phyloP scores from a whole-genome alignment of 2,113 vertebrate species.

The Nematolebias whitei region DNA sequence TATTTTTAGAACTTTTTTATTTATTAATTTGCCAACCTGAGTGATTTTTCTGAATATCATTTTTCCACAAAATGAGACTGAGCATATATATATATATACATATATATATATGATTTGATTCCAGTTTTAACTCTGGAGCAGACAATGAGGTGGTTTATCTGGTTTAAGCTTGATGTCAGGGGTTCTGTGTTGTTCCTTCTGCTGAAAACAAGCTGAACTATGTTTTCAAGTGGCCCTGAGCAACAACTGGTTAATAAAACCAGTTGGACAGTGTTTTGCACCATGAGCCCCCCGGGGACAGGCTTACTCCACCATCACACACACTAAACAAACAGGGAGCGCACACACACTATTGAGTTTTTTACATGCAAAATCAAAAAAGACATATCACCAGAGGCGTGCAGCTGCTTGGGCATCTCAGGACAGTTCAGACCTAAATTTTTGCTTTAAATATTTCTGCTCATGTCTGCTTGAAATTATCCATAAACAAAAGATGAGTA shows the following conservation, averaged over 20 bases:
- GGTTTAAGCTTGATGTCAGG: not conserved
- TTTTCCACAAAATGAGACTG: not conserved
- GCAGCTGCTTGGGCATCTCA: conserved; percentile 1
- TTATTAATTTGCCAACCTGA: too few species aligned
- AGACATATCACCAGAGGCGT: conserved; percentile 2
- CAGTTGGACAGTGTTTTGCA: conserved; percentile 47
- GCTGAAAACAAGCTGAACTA: conserved; percentile 40
- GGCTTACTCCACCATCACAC: not conserved
- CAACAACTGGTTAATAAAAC: conserved; percentile 57
- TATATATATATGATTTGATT: not conserved
- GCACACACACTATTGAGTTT: conserved; percentile 18
- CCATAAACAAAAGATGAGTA: not conserved
- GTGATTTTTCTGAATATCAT: not conserved
- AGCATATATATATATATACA: too few species aligned
- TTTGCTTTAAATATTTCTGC: not conserved
- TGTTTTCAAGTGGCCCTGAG: conserved; percentile 42
- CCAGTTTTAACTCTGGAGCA: not conserved
- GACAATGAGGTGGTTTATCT: conserved; percentile 6
- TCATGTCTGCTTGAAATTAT: not conserved
- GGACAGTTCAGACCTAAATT: conserved; percentile 21
- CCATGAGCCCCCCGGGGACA: conserved; percentile 21
- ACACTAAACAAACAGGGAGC: not conserved
- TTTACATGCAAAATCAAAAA: conserved; percentile 12
- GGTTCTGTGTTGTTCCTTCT: conserved; percentile 30
- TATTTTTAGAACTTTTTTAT: too few species aligned